Evolutionary conservation across 2,113 vertebrate genomes (phyloP), one percentile per base, ranked within the genome.

Genomic region (Turnix velox): DNA sequence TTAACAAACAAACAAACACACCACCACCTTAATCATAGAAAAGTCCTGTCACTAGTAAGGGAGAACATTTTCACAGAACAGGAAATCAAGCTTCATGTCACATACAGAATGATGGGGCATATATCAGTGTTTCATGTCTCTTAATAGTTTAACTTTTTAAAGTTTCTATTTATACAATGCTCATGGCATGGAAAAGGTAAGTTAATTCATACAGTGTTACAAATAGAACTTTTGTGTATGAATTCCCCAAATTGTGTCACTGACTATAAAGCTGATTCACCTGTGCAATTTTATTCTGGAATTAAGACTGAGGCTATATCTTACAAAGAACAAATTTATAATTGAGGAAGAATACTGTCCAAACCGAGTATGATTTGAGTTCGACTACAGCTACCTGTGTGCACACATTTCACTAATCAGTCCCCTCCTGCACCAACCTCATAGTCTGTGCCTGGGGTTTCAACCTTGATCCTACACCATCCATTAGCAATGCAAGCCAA

Each of bases 31-130:
- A 40, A 23, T 16, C 46, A 30, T 4, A 88, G 45, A 45, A 39
- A 63, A 24, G 46, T 24, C 82, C 62, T 30, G 2, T 52, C 48
- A 15, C 9, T 46, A 20, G 40, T 59, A 55, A 58, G 39, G 43
- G 25, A 84, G 51, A 76, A 42, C 19, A 7, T 33, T 66, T 86
- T 28, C 67, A 57, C 25, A 48, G 28, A 52, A 45, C 2, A 12
- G 40, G 25, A 48, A 63, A 81, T 8, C 42, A 18, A 88, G 48
- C 74, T 35, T 71, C 68, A 39, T 61, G n/a, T 15, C 40, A 42
- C 45, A 27, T 33, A 46, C 3, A 63, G 27, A n/a, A 59, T 0
- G 1, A n/a, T 10, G 30, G 28, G 4, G 5, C 27, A 48, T 0
- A 0, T 35, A 61, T 24, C 45, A 73, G 65, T 77, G 45, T n/a